A percentile compares a stretch with the other conserved stretches of the same genome.
Conservation (phyloP, 23 tunicate species). For the Oikopleura dioica region DNA sequence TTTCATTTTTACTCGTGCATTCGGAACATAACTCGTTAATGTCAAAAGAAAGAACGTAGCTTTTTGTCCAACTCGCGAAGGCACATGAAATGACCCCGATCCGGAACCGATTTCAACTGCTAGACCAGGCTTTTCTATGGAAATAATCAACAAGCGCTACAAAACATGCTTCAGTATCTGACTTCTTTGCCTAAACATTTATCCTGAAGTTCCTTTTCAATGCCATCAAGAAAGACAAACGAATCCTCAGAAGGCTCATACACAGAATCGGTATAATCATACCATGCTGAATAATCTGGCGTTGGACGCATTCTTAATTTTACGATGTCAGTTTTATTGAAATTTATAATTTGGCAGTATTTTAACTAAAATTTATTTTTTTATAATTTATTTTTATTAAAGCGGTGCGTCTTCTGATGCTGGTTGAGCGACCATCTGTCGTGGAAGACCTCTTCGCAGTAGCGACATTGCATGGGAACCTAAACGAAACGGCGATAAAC, state of each 20-base stretch:
- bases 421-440: slow-evolving; percentile 93
- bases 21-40: not conserved
- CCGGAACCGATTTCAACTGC: slow-evolving; percentile 2
- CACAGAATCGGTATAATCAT: not conserved
- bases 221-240: not conserved
- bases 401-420: slow-evolving; percentile 81
- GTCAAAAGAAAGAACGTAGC: not conserved
- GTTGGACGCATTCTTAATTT: slow-evolving; percentile 12
- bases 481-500: slow-evolving; percentile 10
- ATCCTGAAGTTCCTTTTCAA: not conserved
- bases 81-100: too few relatives aligned
- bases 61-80: too few relatives aligned
- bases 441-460: slow-evolving; percentile 78
- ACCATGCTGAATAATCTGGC: not conserved
- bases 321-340: too few relatives aligned
- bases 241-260: slow-evolving; percentile 1
- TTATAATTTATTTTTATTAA: too few relatives aligned
- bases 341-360: too few relatives aligned
- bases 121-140: not conserved
- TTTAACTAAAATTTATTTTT: too few relatives aligned
- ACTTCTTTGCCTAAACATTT: too few relatives aligned
- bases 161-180: too few relatives aligned
- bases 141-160: too few relatives aligned
- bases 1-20: not conserved
- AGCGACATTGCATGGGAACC: slow-evolving; percentile 82